Percentiles rank a stretch among this genome's conserved stretches.
These are phyloP conservation scores for Tympanuchus pallidicinctus DNA, from an alignment of 2,113 vertebrate genomes.

Conservation along the genomic window DNA sequence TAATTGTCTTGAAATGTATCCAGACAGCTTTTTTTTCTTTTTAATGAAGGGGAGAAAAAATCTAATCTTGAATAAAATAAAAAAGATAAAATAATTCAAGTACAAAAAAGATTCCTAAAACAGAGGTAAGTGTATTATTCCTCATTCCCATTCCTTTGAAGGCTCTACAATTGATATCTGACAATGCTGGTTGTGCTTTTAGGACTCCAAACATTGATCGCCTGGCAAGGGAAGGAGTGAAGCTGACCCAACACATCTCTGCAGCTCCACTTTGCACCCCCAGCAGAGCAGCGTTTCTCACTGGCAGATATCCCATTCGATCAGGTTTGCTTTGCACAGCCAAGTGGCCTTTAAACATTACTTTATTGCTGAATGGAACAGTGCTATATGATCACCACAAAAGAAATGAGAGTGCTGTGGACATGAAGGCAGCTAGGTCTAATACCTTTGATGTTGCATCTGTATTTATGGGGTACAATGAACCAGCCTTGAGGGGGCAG, in stretches of 20 bases:
- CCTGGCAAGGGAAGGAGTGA: conserved; percentile 85
- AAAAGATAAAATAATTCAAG: not conserved
- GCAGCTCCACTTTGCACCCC: conserved; percentile 87
- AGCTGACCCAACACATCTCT: conserved; percentile 87
- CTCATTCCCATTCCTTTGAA: not conserved
- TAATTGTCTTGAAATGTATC: not conserved
- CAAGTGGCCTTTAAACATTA: not conserved
- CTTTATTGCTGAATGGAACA: not conserved
- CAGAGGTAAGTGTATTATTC: not conserved
- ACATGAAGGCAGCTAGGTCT: not conserved
- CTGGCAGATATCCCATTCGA: conserved; percentile 88
- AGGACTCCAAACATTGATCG: conserved; percentile 90
- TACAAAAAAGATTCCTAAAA: not conserved
- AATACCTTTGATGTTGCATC: not conserved
- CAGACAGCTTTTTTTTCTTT: not conserved
- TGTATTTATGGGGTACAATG: not conserved
- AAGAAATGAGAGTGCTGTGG: not conserved
- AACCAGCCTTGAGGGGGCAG: not conserved
- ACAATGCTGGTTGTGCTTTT: not conserved
- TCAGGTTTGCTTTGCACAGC: conserved; percentile 79
- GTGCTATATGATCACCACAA: not conserved
- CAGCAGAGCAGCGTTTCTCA: conserved; percentile 91
- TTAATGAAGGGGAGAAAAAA: not conserved
- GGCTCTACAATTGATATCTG: not conserved
- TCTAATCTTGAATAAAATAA: not conserved